A percentile compares a stretch with the other conserved stretches of the same genome.
phyloP scores from a whole-genome alignment of 1,140 invertebrate species.

The Philopotamus ludificatus region DNA sequence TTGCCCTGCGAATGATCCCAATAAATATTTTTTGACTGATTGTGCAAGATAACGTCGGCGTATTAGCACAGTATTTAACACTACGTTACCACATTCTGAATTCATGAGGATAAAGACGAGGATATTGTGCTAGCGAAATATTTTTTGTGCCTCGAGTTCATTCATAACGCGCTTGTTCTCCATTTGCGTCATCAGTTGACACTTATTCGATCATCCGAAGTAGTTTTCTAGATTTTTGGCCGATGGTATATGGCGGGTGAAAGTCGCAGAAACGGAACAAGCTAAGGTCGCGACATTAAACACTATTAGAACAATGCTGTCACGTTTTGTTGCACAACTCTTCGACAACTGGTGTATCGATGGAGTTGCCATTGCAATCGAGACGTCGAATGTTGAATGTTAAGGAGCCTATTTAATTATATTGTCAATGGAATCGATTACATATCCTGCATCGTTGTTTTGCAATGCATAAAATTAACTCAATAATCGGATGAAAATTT shows the following conservation, averaged over 20 bases:
- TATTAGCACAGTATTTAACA: too few relatives aligned
- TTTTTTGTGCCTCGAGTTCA: too few relatives aligned
- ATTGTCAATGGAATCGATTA: not conserved
- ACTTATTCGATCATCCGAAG: too few relatives aligned
- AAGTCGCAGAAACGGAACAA: slow-evolving; percentile 19
- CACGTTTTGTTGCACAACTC: slow-evolving; percentile 25
- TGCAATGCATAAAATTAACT: not conserved
- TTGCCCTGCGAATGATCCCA: too few relatives aligned
- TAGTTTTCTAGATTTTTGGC: not conserved
- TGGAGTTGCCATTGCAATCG: not conserved
- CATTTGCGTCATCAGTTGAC: too few relatives aligned
- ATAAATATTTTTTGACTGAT: too few relatives aligned
- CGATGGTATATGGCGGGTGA: slow-evolving; percentile 5
- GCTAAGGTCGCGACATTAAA: slow-evolving; percentile 10
- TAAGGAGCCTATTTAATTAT: not conserved
- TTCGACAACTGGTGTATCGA: not conserved
- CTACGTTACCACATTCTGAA: too few relatives aligned
- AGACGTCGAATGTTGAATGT: not conserved
- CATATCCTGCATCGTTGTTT: not conserved
- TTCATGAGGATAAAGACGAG: too few relatives aligned
- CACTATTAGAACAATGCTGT: slow-evolving; percentile 13
- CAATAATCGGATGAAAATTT: not conserved
- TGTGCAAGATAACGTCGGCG: too few relatives aligned
- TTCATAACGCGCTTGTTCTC: too few relatives aligned
- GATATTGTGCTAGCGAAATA: too few relatives aligned